phyloP scores from a whole-genome alignment of 1,140 invertebrate genomes.

The Drosophila pallidifrons region DNA sequence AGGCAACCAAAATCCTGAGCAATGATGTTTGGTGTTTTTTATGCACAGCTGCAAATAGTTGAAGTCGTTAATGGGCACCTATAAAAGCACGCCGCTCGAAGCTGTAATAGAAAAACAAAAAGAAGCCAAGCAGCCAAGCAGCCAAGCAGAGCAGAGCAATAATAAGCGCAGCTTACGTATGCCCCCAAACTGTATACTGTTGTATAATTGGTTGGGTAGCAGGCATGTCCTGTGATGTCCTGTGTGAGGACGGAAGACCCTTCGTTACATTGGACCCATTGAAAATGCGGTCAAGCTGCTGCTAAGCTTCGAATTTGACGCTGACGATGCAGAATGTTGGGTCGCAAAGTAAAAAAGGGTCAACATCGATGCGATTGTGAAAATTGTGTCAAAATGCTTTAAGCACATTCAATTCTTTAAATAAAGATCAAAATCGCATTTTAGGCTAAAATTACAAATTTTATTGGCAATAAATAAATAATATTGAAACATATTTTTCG shows the following conservation, averaged over 20 bases:
- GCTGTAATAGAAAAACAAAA: conserved; percentile 41
- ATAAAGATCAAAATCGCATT: conserved; percentile 3
- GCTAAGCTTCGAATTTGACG: conserved; percentile 43
- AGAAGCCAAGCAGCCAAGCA: conserved; percentile 23
- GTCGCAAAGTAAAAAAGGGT: conserved; percentile 59
- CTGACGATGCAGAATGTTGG: conserved; percentile 25
- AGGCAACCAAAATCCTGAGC: conserved; percentile 34
- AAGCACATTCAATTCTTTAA: conserved; percentile 62
- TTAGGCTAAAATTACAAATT: not conserved
- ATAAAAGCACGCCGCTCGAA: conserved; percentile 43
- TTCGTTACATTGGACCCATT: not conserved
- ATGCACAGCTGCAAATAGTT: conserved; percentile 70
- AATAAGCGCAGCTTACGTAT: conserved; percentile 61
- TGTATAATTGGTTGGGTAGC: conserved; percentile 40
- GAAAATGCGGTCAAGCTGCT: conserved; percentile 51
- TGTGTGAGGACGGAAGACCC: not conserved
- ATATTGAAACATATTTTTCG: no score
- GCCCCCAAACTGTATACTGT: conserved; percentile 22
- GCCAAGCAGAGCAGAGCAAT: conserved; percentile 24
- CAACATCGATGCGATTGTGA: conserved; percentile 44
- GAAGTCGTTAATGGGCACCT: conserved; percentile 64
- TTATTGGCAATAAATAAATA: not conserved
- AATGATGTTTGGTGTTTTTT: conserved; percentile 58
- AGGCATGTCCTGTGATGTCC: conserved; percentile 6
- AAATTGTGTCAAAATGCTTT: conserved; percentile 73